phyloP scores from a whole-genome alignment of 2,888 invertebrate species.

The Chamaedrilus cognettii region DNA sequence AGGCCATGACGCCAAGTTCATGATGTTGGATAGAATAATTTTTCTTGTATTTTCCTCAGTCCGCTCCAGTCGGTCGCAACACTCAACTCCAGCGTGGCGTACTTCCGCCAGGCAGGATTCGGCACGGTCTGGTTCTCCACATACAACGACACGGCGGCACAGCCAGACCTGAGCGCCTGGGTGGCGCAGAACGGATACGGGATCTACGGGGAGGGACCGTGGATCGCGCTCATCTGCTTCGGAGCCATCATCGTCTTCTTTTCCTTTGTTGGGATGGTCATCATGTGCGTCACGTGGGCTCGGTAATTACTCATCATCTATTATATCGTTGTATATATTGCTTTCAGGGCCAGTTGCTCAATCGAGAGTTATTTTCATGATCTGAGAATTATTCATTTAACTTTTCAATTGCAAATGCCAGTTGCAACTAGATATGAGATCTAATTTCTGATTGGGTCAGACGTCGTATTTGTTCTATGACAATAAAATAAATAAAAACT shows the following conservation, averaged over 20 bases:
- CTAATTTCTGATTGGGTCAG: not conserved
- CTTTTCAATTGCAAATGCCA: too few relatives aligned
- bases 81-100: too few relatives aligned
- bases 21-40: too few relatives aligned
- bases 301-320: conserved; percentile 65
- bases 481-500: too few relatives aligned
- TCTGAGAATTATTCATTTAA: too few relatives aligned
- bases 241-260: conserved; percentile 87
- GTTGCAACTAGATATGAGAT: too few relatives aligned
- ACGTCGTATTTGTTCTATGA: not conserved
- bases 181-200: not conserved
- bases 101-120: too few relatives aligned
- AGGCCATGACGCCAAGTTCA: too few relatives aligned
- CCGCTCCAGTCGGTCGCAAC: too few relatives aligned
- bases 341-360: not conserved
- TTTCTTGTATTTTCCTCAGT: too few relatives aligned
- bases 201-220: conserved; percentile 66
- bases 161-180: not conserved
- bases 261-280: conserved; percentile 84
- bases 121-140: not conserved
- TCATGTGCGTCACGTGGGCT: conserved; percentile 92
- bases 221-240: conserved; percentile 84
- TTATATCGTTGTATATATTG: not conserved
- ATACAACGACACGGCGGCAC: not conserved
- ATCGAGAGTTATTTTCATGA: too few relatives aligned